Percentiles rank a stretch among this genome's conserved stretches.
Evolutionary conservation across 2,113 vertebrate genomes (phyloP).

Genomic region (Odocoileus hemionus): DNA sequence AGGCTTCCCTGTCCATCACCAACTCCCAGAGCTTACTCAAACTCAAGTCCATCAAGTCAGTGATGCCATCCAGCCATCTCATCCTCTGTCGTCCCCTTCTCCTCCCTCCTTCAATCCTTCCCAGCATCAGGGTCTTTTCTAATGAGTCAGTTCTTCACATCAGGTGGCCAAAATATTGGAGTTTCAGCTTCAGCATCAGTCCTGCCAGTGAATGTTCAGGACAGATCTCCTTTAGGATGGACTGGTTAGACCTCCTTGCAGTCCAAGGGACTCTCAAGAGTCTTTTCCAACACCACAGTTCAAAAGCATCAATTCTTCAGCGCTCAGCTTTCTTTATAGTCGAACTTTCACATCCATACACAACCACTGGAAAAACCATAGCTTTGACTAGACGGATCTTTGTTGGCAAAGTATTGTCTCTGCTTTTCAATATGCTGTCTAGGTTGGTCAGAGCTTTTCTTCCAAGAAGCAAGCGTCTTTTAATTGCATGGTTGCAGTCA

Average conservation of each 20-base stretch:
- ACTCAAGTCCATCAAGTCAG: neutral
- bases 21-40: neutral
- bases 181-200: neutral
- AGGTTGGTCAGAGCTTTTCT: neutral
- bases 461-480: neutral
- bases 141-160: neutral
- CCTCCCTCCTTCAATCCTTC: neutral
- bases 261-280: neutral
- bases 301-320: neutral
- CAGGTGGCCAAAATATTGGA: neutral
- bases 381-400: neutral
- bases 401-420: neutral
- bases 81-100: neutral
- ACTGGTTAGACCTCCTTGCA: neutral
- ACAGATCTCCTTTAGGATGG: neutral
- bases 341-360: neutral
- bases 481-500: neutral
- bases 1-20: neutral
- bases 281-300: neutral
- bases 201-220: neutral
- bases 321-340: accelerated
- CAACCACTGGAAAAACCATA: neutral
- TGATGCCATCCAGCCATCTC: neutral
- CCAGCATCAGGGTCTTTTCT: neutral
- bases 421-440: neutral